Base-by-base conservation (phyloP, 1,140 invertebrate species). In the Oscheius sp. region DNA sequence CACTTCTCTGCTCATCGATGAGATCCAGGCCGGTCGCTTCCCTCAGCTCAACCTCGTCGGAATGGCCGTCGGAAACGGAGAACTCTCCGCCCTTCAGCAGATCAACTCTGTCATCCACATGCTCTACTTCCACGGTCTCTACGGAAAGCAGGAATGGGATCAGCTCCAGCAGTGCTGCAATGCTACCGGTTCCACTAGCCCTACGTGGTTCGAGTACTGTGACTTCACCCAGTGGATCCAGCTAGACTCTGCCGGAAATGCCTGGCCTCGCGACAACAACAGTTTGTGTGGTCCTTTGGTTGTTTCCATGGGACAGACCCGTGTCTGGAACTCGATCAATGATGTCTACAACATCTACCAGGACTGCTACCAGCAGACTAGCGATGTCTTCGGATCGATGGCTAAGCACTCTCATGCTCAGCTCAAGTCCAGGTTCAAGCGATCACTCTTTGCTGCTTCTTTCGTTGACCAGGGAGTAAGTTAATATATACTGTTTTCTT, bases 1-100 rank as follows among this genome's bases (percentile, higher is more conserved):
- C 29, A 83, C 87, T 28, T 49, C 65, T 26, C 64, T 78, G 13
- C 66, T 79, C n/a, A 78, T 79, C 49, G 45, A 79, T 26, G 65
- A 78, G 35, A 79, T 79, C 52, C 78, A 79, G 58, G 68, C 29
- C 31, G 77, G 79, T 20, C 49, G 71, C 26, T 52, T 81, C 7
- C 34, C 49, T 32, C 52, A 75, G 2, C 36, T 82, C 13, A 81
- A 81, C 36, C 65, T 81, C 13, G 67, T 74, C 31, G 80, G 80
- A 35, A 79, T 82, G 75, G 76, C 73, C 1, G 73, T 82, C 26
- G 80, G 80, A 23, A 82, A 82, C 62, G 80, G 80, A 34, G 75
- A 77, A 31, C 58, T 82, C 1, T 72, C 58, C 38, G 58, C 58
- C 4, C 66, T 78, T 31, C 66, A 79, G 42, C 77, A 81, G 36